phyloP scores from a whole-genome alignment of 2,888 invertebrate genomes.

The Leptinotarsa rubiginosa region DNA sequence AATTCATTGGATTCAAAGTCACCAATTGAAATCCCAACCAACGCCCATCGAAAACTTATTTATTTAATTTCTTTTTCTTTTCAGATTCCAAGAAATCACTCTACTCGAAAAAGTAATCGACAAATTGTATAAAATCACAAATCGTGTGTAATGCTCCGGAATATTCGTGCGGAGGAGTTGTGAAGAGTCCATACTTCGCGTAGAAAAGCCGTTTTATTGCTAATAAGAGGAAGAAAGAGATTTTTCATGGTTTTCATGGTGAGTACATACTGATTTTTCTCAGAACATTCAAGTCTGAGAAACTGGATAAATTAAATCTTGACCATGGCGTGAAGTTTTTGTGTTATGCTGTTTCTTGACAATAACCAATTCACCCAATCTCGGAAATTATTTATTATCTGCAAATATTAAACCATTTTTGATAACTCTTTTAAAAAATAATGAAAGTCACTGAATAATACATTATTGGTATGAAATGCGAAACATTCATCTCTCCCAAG shows the following conservation, averaged over 20 bases:
- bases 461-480: no score
- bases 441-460: no score
- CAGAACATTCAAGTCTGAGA: background rate
- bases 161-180: background rate
- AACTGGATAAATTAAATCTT: no score
- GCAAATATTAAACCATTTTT: no score
- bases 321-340: no score
- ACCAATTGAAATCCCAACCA: background rate
- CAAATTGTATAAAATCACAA: background rate
- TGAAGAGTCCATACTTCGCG: background rate
- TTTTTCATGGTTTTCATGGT: constrained; percentile 31
- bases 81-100: constrained; percentile 11
- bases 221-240: constrained; percentile 16
- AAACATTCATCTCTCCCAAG: no score
- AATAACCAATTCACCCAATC: no score
- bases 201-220: constrained; percentile 11
- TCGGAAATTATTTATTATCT: no score
- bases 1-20: background rate
- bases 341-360: no score
- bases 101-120: background rate
- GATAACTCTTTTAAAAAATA: no score
- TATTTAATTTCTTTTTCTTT: background rate
- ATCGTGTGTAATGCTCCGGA: background rate
- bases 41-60: background rate
- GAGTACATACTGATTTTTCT: constrained; percentile 6